These are phyloP conservation scores for Limanda limanda DNA, from an alignment of 2,113 vertebrate species.

Conservation along the genomic window DNA sequence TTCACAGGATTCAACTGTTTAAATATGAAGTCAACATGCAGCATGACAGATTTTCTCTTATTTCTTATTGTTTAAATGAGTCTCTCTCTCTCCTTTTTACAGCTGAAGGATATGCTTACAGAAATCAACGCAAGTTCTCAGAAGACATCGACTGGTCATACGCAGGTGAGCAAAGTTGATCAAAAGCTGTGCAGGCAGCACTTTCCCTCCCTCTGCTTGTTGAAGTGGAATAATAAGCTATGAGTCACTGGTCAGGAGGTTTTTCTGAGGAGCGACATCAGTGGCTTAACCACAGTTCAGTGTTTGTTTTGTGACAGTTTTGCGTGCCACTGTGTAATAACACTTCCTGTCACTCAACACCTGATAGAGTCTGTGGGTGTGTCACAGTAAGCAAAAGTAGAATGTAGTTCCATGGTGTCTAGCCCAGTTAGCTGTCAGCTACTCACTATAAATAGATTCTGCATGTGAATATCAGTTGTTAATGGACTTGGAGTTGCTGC, in stretches of 20 bases:
- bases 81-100: slow-evolving; percentile 32
- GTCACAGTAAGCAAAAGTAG: neutral
- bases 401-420: no score
- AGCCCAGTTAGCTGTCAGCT: neutral
- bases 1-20: no score
- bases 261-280: neutral
- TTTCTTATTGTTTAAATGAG: neutral
- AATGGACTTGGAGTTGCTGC: no score
- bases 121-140: slow-evolving; percentile 92
- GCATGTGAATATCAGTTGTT: no score
- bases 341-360: neutral
- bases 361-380: neutral
- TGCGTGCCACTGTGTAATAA: neutral
- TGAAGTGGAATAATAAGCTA: neutral
- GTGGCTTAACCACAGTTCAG: neutral
- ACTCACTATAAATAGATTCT: no score
- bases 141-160: slow-evolving; percentile 98
- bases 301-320: neutral
- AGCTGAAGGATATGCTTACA: slow-evolving; percentile 87
- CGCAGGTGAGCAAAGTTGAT: slow-evolving; percentile 82
- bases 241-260: neutral
- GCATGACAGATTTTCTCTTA: neutral
- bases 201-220: neutral
- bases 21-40: no score
- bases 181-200: neutral